Conservation (phyloP, 2,888 invertebrate species). For the Lacanobia oleracea region DNA sequence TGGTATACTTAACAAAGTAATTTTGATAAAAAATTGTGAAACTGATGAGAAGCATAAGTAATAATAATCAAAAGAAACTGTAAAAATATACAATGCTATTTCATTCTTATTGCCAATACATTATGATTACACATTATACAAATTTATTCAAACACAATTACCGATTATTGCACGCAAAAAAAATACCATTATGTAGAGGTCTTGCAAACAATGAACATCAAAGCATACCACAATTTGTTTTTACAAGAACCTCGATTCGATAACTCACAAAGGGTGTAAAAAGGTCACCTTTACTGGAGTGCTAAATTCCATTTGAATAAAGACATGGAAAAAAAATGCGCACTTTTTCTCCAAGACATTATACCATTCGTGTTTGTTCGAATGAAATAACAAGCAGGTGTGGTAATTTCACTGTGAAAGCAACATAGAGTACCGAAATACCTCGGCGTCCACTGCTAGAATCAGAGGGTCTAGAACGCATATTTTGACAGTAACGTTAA, state of each 20-base stretch:
- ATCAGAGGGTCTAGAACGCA: too few relatives aligned
- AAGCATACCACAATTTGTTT: slow-evolving; percentile 17
- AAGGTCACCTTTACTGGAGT: slow-evolving; percentile 25
- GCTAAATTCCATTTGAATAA: slow-evolving; percentile 30
- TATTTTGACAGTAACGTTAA: too few relatives aligned
- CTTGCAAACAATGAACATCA: slow-evolving; percentile 8
- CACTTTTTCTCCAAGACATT: slow-evolving; percentile 17
- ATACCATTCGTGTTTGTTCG: slow-evolving; percentile 33
- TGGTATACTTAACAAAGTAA: not conserved
- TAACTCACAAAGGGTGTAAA: slow-evolving; percentile 9
- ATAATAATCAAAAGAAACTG: not conserved
- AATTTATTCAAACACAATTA: slow-evolving; percentile 32
- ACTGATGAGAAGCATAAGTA: not conserved
- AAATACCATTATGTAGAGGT: not conserved
- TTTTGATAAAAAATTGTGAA: not conserved
- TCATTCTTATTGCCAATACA: not conserved
- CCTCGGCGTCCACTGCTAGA: not conserved
- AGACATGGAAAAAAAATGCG: slow-evolving; percentile 14
- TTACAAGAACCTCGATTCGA: slow-evolving; percentile 7
- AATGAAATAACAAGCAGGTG: slow-evolving; percentile 32
- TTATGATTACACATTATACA: slow-evolving; percentile 14
- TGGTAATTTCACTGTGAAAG: slow-evolving; percentile 6
- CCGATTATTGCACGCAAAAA: slow-evolving; percentile 9
- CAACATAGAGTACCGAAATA: not conserved
- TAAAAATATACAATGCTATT: not conserved